Evolutionary conservation across 2,888 invertebrate species (phyloP), one percentile per base, ranked within the genome.

Genomic region (Sminthurinus aureus): DNA sequence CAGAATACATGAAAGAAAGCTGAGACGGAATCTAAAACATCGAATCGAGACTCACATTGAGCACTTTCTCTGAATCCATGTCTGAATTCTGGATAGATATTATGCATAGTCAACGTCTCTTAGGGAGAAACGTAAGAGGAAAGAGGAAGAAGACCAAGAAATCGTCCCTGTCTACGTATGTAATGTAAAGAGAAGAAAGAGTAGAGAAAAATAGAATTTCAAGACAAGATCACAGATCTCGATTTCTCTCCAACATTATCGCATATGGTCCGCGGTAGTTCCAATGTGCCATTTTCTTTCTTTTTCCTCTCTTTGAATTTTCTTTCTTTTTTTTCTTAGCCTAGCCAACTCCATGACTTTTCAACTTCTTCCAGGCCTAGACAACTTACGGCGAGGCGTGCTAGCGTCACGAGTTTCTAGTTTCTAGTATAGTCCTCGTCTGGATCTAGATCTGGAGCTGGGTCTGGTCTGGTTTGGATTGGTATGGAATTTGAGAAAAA

Each of bases 211-310:
- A 22, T n/a, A 22, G 22, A 22, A 69, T 58, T 58, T 58, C 11
- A 22, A 69, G 69, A 69, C 69, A 69, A 69, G 69, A 69, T 69
- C 69, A 69, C 69, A 69, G 20, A 69, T 69, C 69, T 69, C 69
- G 69, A 69, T 69, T 69, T 69, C 22, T 69, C 13, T 69, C 69
- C 20, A 11, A 69, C n/a, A 38, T 38, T 38, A 38, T 38, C 38
- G 38, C 38, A 38, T 38, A 38, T 38, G 38, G 38, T 38, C 38
- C 38, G 38, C 38, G 38, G 58, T 58, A 58, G 2, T 58, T 18
- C 58, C 13, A 58, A 58, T 18, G 58, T 58, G 9, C 58, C 58
- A 58, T 58, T 58, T 58, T 58, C 38, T 38, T 38, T 38, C 38
- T 58, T 18, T 13, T 11, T 58, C 9, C 58, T 58, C 58, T 15